Percentiles rank a stretch among this genome's conserved stretches.
Conservation (phyloP, 1,140 invertebrate species). For the Drosophila kikkawai region DNA sequence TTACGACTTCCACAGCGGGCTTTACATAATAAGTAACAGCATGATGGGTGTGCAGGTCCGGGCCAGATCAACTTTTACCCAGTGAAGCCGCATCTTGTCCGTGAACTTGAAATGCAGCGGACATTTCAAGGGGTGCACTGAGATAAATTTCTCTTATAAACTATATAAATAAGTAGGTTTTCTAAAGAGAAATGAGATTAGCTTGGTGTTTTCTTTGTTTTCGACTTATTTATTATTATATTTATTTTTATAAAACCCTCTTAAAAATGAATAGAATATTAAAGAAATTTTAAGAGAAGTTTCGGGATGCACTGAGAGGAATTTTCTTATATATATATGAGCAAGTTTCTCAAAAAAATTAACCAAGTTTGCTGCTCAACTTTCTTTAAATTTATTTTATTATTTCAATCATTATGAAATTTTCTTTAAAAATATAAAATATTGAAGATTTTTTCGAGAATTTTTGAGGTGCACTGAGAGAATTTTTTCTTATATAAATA, state of each 20-base stretch:
- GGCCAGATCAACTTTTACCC: constrained; percentile 74
- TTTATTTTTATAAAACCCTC: neutral
- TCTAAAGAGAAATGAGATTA: neutral
- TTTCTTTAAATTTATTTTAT: neutral
- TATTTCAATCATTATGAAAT: neutral
- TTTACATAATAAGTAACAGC: constrained; percentile 68
- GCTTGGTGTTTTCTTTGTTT: neutral
- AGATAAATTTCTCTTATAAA: neutral
- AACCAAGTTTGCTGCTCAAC: no score
- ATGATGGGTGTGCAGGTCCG: constrained; percentile 15
- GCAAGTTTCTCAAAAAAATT: no score
- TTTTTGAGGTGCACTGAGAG: no score
- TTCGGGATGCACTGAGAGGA: no score
- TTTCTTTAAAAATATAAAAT: neutral
- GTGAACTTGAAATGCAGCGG: constrained; percentile 58
- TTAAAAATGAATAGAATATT: neutral
- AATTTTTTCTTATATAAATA: no score
- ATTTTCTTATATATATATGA: no score
- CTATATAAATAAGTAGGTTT: neutral
- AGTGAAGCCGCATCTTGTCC: constrained; percentile 32
- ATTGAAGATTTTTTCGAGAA: no score
- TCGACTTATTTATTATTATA: neutral
- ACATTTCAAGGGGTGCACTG: constrained; percentile 13
- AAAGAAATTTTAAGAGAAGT: neutral
- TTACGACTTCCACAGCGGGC: constrained; percentile 40